Conservation (phyloP, 2,888 invertebrate species). For the Synanthedon formicaeformis region DNA sequence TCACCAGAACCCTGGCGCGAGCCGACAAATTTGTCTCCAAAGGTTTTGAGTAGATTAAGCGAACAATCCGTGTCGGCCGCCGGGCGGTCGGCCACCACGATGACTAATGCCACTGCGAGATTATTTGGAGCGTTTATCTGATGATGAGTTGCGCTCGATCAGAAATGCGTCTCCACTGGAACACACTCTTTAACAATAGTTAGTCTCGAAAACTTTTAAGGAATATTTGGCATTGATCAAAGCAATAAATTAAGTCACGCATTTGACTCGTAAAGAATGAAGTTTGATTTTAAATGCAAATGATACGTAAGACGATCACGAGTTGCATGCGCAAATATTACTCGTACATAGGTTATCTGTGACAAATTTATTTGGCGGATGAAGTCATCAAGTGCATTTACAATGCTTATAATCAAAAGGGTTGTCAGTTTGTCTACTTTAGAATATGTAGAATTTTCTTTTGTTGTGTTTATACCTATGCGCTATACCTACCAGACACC, state of each 20-base stretch:
- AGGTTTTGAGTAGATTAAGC: slow-evolving; percentile 69
- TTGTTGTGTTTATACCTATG: no score
- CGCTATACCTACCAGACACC: no score
- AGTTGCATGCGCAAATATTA: slow-evolving; percentile 26
- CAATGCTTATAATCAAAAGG: no score
- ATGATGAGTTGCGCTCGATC: slow-evolving; percentile 41
- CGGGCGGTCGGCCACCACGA: slow-evolving; percentile 33
- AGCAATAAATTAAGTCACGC: slow-evolving; percentile 57
- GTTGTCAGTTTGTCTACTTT: no score
- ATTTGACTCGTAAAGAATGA: slow-evolving; percentile 45
- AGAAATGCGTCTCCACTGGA: slow-evolving; percentile 10
- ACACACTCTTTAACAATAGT: slow-evolving; percentile 33
- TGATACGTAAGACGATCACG: slow-evolving; percentile 36
- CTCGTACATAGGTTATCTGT: neutral
- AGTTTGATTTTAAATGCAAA: slow-evolving; percentile 47
- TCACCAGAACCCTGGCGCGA: slow-evolving; percentile 55
- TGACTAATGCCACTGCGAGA: slow-evolving; percentile 54
- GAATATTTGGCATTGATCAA: slow-evolving; percentile 51
- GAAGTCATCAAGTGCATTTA: no score
- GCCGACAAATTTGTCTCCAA: slow-evolving; percentile 64
- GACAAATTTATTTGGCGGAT: neutral
- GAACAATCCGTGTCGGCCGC: slow-evolving; percentile 36
- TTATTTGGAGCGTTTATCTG: slow-evolving; percentile 67
- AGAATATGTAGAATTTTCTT: no score
- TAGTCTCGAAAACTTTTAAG: slow-evolving; percentile 44